Conservation (phyloP, 2,113 vertebrate genomes). For the Psammodynastes pulverulentus region DNA sequence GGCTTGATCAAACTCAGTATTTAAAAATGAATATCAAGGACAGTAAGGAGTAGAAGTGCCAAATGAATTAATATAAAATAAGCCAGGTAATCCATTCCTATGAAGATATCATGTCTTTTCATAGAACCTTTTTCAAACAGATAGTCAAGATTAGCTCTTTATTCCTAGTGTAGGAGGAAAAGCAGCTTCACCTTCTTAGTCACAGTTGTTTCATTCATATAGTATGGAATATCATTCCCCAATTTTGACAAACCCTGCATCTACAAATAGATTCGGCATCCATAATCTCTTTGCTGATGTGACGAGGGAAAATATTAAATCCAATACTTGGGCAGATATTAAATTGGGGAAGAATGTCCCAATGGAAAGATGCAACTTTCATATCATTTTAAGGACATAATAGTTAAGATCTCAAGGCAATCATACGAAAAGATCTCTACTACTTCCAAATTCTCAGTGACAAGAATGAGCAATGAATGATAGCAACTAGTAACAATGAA, state of each 20-base stretch:
- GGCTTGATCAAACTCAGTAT: not conserved
- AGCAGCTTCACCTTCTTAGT: not conserved
- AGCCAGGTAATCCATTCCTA: not conserved
- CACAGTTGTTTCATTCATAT: not conserved
- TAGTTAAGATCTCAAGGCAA: not conserved
- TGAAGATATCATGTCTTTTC: not conserved
- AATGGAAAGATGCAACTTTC: not conserved
- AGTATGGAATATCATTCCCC: not conserved
- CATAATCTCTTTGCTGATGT: not conserved
- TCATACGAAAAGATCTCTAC: not conserved
- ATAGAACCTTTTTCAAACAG: not conserved
- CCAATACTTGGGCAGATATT: not conserved
- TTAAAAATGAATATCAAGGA: not conserved
- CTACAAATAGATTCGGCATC: not conserved
- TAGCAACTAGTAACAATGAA: not conserved
- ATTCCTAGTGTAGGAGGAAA: not conserved
- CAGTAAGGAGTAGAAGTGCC: not conserved
- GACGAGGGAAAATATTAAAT: not conserved
- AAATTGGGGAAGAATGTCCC: not conserved
- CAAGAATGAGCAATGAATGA: not conserved
- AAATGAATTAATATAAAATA: not conserved
- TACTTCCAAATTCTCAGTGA: not conserved
- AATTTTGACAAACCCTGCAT: not conserved
- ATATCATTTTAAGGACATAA: not conserved
- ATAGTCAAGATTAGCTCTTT: not conserved